A percentile compares a stretch with the other conserved stretches of the same genome.
These are phyloP conservation scores for Eucriotettix oculatus DNA, from an alignment of 2,888 invertebrate species.

Conservation along the genomic window DNA sequence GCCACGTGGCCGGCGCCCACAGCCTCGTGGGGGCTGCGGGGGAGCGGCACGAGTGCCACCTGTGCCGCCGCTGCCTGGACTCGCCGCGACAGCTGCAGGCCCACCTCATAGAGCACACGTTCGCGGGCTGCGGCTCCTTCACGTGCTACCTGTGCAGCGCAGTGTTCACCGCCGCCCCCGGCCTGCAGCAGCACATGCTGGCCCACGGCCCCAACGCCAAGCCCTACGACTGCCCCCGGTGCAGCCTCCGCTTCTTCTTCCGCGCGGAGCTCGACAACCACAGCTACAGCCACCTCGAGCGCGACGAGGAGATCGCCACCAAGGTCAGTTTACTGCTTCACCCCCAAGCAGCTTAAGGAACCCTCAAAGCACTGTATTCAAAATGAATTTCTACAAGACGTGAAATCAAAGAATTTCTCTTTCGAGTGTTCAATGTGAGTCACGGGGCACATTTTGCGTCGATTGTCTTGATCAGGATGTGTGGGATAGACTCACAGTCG, in stretches of 20 bases:
- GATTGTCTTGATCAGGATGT: too few species aligned
- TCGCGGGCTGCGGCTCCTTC: slow-evolving; percentile 66
- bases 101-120: slow-evolving; percentile 85
- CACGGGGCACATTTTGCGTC: too few species aligned
- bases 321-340: too few species aligned
- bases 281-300: slow-evolving; percentile 21
- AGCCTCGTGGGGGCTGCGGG: slow-evolving; percentile 30
- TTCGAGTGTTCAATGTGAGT: too few species aligned
- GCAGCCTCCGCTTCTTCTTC: slow-evolving; percentile 77
- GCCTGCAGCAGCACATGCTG: slow-evolving; percentile 57
- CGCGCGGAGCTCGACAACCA: slow-evolving; percentile 84
- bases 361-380: too few species aligned
- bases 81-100: slow-evolving; percentile 69
- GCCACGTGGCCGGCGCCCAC: slow-evolving; percentile 38
- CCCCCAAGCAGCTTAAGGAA: too few species aligned
- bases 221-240: slow-evolving; percentile 72
- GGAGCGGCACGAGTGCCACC: slow-evolving; percentile 50
- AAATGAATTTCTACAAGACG: too few species aligned
- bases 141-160: slow-evolving; percentile 80
- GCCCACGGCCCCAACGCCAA: slow-evolving; percentile 66
- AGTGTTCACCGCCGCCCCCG: slow-evolving; percentile 67
- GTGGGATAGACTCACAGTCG: too few species aligned
- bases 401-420: too few species aligned
- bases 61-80: slow-evolving; percentile 62
- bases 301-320: too few species aligned